These are phyloP conservation scores for Dinoponera quadriceps DNA, from an alignment of 1,140 invertebrate species.

Conservation along the genomic window DNA sequence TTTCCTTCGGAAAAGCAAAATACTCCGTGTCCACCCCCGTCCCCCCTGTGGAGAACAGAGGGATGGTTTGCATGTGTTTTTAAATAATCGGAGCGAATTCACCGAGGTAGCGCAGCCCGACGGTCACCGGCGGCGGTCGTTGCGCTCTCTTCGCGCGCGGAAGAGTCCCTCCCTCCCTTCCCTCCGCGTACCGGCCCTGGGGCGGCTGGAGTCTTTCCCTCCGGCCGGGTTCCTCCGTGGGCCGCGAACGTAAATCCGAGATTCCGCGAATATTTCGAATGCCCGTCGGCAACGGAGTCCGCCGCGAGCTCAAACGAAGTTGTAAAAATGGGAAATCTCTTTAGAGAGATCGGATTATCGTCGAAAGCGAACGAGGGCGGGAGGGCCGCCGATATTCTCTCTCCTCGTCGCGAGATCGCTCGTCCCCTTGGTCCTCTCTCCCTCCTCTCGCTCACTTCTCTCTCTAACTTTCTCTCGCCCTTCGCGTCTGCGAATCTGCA, in stretches of 20 bases:
- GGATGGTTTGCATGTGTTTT: slow-evolving; percentile 30
- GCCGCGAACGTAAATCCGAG: slow-evolving; percentile 63
- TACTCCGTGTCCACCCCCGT: background rate
- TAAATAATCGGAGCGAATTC: slow-evolving; percentile 58
- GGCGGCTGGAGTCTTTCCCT: background rate
- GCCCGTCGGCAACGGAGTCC: slow-evolving; percentile 30
- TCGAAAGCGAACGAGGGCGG: slow-evolving; percentile 10
- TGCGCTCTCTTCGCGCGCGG: background rate
- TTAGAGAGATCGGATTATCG: slow-evolving; percentile 73
- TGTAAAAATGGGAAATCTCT: slow-evolving; percentile 75
- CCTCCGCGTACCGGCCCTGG: background rate
- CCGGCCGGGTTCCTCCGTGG: background rate
- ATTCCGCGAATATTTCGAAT: slow-evolving; percentile 74
- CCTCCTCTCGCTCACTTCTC: background rate
- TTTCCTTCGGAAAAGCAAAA: slow-evolving; percentile 5
- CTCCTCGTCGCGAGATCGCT: slow-evolving; percentile 32
- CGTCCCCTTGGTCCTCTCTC: background rate
- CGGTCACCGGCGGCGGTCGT: background rate
- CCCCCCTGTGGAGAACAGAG: too few relatives aligned
- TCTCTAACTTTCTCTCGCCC: slow-evolving; percentile 17
- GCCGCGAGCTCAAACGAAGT: slow-evolving; percentile 68
- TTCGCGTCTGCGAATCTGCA: slow-evolving; percentile 10
- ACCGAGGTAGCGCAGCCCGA: too few relatives aligned
- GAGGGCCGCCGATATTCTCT: slow-evolving; percentile 26
- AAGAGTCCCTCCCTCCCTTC: background rate